Evolutionary conservation across 2,888 invertebrate species (phyloP), one percentile per base, ranked within the genome.

Genomic region (Patella caerulea): DNA sequence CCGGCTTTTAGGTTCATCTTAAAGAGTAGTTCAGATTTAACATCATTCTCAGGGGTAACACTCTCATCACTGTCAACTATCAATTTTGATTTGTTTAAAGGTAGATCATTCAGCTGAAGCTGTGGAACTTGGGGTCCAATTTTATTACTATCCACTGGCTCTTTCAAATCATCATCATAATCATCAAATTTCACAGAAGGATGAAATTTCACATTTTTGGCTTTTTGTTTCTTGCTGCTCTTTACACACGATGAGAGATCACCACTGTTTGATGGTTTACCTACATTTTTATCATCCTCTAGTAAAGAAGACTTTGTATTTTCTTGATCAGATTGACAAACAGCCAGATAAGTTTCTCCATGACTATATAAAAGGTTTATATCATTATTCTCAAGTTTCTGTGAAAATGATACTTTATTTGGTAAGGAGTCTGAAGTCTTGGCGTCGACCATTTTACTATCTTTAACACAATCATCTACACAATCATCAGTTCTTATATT

Each of bases 1-100:
- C 81, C 83, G n/a, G 83, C 78, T 73, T 81, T 83, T 34, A 83
- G 76, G 75, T 83, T 82, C 72, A 83, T 79, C 75, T 82, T 83
- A 74, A 83, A 74, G 15, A 83, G 78, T 72, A 81, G 81, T 76
- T 83, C 83, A n/a, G 81, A 82, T 12, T 73, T 79, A 24, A 80
- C 80, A 69, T 83, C 83, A 0, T 69, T 65, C 69, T 83, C 83
- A 19, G 83, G 82, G 5, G 76, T 82, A 74, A 79, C 76, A 56
- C 74, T 76, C 14, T 81, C 81, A 73, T 82, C 82, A 7, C 19
- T 65, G 12, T 65, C 65, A 19, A 65, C 65, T 24, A 65, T 24
- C 17, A 65, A 12, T 65, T 19, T 65, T 2, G 19, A 15, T 24
- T 65, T 65, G 24, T 65, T 12, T 65, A 65, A 65, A 24, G 65